Base-by-base conservation (phyloP, 2,797 vertebrate species). In the Squalus acanthias region DNA sequence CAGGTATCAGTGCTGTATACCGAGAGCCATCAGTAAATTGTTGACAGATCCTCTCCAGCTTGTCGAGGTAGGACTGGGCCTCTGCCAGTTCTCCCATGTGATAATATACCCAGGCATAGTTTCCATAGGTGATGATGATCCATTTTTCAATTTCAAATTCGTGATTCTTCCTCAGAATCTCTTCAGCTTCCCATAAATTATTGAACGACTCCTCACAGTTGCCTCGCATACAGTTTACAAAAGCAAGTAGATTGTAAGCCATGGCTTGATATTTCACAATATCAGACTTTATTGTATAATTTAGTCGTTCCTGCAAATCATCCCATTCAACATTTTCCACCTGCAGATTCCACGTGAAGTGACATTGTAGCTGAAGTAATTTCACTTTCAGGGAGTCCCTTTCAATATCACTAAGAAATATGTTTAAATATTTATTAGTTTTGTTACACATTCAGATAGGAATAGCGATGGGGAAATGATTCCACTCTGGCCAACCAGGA, bases 301-400 rank as follows among this genome's bases (percentile, higher is more conserved):
- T 2, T 88, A 98, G 96, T 94, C 97, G 98, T 15, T 97, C 97
- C 96, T 98, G 97, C 29, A 98, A 60, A 24, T 97, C 67, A 22
- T 96, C 89, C 0, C 98, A 96, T 96, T 97, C 96, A 3, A 97
- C 91, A 63, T 98, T 96, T 33, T 98, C 10, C 97, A 98, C 97
- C 57, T 85, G 96, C 96, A 98, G 97, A 96, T 65, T 9, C 98
- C 98, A 98, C 0, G 98, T 98, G 96, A 99, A 98, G 97, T 98
- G 98, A 87, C 98, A 98, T 96, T 98, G 97, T 96, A 98, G 97
- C 72, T 98, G 96, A 96, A 96, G 96, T 72, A 99, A 97, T 85
- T 96, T 96, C 26, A 29, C 8, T 96, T 97, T 97, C 96, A 98
- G 96, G 60, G 96, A 96, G 57, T 96, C 72, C 53, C 97, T 97